Conservation (phyloP, 2,797 vertebrate genomes). For the Paguma larvata region DNA sequence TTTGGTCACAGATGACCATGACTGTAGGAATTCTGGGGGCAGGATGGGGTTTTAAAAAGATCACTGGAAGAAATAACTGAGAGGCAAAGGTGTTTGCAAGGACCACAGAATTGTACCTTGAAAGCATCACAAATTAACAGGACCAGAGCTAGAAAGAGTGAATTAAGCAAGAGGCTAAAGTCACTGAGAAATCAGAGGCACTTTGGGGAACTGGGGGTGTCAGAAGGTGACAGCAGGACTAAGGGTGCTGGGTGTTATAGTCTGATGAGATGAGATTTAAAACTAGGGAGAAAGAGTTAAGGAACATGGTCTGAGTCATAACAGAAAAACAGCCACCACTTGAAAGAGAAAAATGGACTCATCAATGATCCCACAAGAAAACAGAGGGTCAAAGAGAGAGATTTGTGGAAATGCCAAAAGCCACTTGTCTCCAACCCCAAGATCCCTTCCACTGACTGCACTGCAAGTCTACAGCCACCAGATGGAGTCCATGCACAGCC, state of each 20-base stretch:
- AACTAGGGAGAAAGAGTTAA: not conserved
- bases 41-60: not conserved
- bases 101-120: not conserved
- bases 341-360: not conserved
- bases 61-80: not conserved
- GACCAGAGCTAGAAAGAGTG: not conserved
- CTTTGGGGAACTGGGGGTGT: not conserved
- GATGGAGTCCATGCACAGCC: slow-evolving; percentile 42
- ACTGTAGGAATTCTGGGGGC: not conserved
- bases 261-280: not conserved
- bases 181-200: not conserved
- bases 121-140: not conserved
- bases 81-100: not conserved
- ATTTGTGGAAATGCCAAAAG: not conserved
- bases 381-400: not conserved
- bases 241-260: not conserved
- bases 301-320: not conserved
- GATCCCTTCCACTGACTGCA: not conserved
- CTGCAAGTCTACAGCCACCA: not conserved
- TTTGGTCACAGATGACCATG: not conserved
- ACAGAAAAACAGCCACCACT: not conserved
- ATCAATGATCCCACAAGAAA: slow-evolving; percentile 8
- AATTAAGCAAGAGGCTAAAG: not conserved
- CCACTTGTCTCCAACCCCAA: not conserved
- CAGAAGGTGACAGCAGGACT: not conserved